These are phyloP conservation scores for Drosophila bocki DNA, from an alignment of 1,140 invertebrate genomes.

Conservation along the genomic window DNA sequence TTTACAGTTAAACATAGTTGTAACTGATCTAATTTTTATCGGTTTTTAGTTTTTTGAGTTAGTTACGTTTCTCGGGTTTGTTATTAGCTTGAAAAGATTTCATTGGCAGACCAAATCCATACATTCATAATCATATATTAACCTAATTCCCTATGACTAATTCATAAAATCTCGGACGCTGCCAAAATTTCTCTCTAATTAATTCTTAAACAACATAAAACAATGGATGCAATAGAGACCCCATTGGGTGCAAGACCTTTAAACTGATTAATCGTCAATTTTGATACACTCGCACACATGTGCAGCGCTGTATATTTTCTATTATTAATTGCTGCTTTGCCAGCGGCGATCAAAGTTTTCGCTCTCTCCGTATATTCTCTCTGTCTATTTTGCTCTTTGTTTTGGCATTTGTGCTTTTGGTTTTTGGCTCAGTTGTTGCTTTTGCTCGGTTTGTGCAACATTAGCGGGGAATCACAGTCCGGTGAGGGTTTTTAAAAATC, in stretches of 20 bases:
- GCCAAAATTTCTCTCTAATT: constrained; percentile 40
- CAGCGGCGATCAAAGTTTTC: constrained; percentile 50
- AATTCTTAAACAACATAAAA: constrained; percentile 53
- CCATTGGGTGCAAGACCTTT: constrained; percentile 56
- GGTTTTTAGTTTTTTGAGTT: neutral
- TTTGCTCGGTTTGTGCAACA: constrained; percentile 46
- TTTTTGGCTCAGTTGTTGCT: constrained; percentile 25
- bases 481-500: constrained; percentile 13
- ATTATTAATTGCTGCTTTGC: constrained; percentile 41
- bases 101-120: constrained; percentile 12
- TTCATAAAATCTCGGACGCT: constrained; percentile 9
- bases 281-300: constrained; percentile 43
- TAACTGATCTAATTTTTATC: neutral
- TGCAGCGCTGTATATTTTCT: constrained; percentile 42
- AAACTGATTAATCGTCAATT: constrained; percentile 72
- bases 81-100: constrained; percentile 5
- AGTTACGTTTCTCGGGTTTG: neutral
- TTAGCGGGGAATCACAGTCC: constrained; percentile 23
- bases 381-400: constrained; percentile 1
- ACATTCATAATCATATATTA: constrained; percentile 9
- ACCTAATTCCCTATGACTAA: constrained; percentile 38
- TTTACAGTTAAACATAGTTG: neutral
- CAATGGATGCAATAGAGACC: constrained; percentile 38
- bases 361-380: constrained; percentile 6
- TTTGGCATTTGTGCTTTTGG: constrained; percentile 15